These are phyloP conservation scores for Emydocephalus ijimae DNA, from an alignment of 2,113 vertebrate species.

Conservation along the genomic window DNA sequence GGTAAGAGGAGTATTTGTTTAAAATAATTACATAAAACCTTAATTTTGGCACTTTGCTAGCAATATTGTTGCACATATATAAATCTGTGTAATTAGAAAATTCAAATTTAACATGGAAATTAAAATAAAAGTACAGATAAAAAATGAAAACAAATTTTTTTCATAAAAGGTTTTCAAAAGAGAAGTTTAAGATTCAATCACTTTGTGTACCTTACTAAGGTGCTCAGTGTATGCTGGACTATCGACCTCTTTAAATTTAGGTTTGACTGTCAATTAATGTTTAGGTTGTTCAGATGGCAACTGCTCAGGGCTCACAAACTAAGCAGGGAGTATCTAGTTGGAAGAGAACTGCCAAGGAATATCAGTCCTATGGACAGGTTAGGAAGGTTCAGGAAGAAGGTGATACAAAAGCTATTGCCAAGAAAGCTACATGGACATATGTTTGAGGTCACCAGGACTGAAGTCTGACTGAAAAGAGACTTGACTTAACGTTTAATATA, in stretches of 20 bases:
- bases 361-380: not conserved
- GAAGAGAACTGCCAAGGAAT: not conserved
- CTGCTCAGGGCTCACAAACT: not conserved
- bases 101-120: not conserved
- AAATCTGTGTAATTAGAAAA: constrained; percentile 8
- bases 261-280: not conserved
- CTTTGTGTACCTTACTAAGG: not conserved
- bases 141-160: not conserved
- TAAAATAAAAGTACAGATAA: not conserved
- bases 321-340: not conserved
- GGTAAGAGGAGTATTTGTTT: constrained; percentile 71
- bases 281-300: not conserved
- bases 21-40: not conserved
- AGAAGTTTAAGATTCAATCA: not conserved
- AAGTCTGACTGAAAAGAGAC: not conserved
- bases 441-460: not conserved
- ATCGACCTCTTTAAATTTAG: not conserved
- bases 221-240: not conserved
- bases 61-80: not conserved
- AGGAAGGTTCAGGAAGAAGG: not conserved
- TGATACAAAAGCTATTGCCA: not conserved
- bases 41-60: not conserved
- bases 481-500: not conserved
- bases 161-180: not conserved
- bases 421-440: not conserved